Percentiles rank a stretch among this genome's conserved stretches.
phyloP scores from a whole-genome alignment of 2,888 invertebrate genomes.

The Zaprionus obscuricornis region DNA sequence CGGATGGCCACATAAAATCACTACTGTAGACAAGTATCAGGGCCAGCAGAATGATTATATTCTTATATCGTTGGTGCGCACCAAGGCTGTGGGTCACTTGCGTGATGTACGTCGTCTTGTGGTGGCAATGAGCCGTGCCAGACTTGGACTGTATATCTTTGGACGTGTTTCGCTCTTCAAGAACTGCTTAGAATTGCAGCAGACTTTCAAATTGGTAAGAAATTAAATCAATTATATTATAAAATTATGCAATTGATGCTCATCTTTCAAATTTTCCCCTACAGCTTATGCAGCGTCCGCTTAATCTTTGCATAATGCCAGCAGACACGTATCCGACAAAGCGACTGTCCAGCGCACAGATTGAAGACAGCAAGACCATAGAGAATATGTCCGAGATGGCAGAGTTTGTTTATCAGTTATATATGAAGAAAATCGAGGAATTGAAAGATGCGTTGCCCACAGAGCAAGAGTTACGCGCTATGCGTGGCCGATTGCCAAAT shows the following conservation, averaged over 20 bases:
- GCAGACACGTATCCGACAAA: slow-evolving; percentile 91
- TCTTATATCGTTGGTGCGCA: slow-evolving; percentile 96
- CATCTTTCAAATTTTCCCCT: slow-evolving; percentile 30
- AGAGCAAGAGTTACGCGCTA: slow-evolving; percentile 66
- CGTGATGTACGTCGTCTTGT: slow-evolving; percentile 97
- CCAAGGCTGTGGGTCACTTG: slow-evolving; percentile 98
- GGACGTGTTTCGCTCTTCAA: slow-evolving; percentile 95
- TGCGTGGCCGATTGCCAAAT: slow-evolving; percentile 83
- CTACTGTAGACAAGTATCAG: slow-evolving; percentile 99
- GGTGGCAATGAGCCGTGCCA: slow-evolving; percentile 98
- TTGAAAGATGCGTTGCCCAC: slow-evolving; percentile 84
- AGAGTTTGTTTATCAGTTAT: slow-evolving; percentile 96
- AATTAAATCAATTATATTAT: background rate
- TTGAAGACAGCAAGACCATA: slow-evolving; percentile 75
- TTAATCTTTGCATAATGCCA: slow-evolving; percentile 90
- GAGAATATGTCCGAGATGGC: slow-evolving; percentile 95
- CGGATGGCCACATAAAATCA: slow-evolving; percentile 95
- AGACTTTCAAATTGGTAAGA: slow-evolving; percentile 94
- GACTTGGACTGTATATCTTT: slow-evolving; percentile 98
- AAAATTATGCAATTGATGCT: accelerated
- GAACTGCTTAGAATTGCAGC: slow-evolving; percentile 98
- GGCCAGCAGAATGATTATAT: slow-evolving; percentile 99
- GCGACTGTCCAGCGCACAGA: slow-evolving; percentile 84
- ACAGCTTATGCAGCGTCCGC: slow-evolving; percentile 91
- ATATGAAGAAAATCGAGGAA: slow-evolving; percentile 89